Conservation (phyloP, 1,140 invertebrate genomes). For the Catajapyx aquilonaris region DNA sequence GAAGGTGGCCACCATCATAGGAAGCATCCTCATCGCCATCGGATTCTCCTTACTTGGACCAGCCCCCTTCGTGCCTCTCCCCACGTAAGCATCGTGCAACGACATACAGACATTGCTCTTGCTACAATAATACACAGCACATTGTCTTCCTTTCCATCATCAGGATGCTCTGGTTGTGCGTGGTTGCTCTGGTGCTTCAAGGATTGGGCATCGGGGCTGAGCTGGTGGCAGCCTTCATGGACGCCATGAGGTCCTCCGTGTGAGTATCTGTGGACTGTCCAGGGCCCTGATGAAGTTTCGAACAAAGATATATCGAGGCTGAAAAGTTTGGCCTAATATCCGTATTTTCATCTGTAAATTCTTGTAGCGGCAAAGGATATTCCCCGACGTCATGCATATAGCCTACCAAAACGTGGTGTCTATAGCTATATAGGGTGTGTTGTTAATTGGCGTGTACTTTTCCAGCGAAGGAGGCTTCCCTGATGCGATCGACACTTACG, state of each 20-base stretch:
- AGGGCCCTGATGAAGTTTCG: no score
- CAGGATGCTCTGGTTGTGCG: conserved; percentile 40
- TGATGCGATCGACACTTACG: conserved; percentile 60
- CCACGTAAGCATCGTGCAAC: conserved; percentile 38
- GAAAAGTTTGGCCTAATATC: no score
- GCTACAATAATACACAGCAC: no score
- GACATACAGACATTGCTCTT: no score
- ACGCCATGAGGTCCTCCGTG: conserved; percentile 52
- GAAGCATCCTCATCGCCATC: conserved; percentile 35
- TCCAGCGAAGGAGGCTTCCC: conserved; percentile 44
- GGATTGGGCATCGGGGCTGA: conserved; percentile 60
- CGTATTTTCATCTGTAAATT: no score
- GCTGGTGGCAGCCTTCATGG: conserved; percentile 56
- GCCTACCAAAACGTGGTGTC: no score
- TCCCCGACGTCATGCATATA: no score
- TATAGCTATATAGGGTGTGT: no score
- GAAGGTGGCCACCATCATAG: conserved; percentile 41
- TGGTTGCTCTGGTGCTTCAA: conserved; percentile 46
- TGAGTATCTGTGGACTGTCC: conserved; percentile 20
- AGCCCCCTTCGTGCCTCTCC: conserved; percentile 39
- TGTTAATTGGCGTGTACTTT: no score
- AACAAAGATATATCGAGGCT: no score
- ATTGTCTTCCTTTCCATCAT: no score
- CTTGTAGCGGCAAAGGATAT: no score
- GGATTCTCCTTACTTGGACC: conserved; percentile 54